Percentiles rank a stretch among this genome's conserved stretches.
Conservation (phyloP, 2,113 vertebrate genomes). For the Mormyrus iriodes region DNA sequence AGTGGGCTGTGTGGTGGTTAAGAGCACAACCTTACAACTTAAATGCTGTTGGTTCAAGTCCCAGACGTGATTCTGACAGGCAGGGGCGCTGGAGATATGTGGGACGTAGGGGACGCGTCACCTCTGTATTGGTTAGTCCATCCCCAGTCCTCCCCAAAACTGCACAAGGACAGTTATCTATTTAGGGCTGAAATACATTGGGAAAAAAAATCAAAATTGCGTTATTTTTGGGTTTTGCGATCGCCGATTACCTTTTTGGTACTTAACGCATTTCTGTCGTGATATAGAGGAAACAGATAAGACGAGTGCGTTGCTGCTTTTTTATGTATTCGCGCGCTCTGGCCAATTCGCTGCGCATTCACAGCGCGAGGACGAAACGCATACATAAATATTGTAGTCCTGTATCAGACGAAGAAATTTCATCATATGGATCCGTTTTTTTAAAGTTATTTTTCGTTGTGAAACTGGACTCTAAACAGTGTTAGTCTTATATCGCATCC, state of each 20-base stretch:
- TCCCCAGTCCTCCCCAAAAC: background rate
- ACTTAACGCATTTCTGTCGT: no score
- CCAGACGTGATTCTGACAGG: background rate
- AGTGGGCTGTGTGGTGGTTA: background rate
- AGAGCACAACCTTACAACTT: background rate
- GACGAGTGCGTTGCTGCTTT: background rate
- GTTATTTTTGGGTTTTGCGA: no score
- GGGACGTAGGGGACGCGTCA: background rate
- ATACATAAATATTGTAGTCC: background rate
- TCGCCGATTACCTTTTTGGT: no score
- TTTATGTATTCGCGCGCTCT: background rate
- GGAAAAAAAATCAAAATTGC: no score
- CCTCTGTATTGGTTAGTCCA: background rate
- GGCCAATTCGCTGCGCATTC: background rate
- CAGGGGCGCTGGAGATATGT: background rate
- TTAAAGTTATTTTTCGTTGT: background rate
- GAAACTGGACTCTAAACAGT: background rate
- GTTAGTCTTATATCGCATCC: background rate
- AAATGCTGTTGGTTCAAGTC: background rate
- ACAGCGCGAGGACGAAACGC: background rate
- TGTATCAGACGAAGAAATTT: background rate
- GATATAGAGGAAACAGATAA: background rate
- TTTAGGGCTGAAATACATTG: background rate
- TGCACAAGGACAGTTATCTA: background rate
- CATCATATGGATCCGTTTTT: no score